Conservation (phyloP, 2,113 vertebrate genomes). For the Bubalus kerabau region DNA sequence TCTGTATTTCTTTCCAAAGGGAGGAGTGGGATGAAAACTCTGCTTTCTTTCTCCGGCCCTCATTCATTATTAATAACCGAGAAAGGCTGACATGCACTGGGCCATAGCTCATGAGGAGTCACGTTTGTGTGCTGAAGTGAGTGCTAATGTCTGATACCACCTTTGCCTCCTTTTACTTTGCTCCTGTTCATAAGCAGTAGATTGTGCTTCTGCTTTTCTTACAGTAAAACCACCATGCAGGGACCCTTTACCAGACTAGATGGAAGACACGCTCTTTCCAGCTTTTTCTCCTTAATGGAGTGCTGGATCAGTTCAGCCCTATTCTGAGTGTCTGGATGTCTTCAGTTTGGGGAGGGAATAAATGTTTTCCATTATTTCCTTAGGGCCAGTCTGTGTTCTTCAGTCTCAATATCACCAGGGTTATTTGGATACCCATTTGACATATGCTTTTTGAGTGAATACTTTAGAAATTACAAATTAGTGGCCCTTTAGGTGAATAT, state of each 20-base stretch:
- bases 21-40: neutral
- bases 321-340: neutral
- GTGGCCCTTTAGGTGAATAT: neutral
- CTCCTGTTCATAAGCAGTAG: neutral
- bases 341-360: neutral
- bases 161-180: neutral
- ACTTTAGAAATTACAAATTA: neutral
- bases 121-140: neutral
- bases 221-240: neutral
- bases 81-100: neutral
- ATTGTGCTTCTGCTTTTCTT: neutral
- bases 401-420: neutral
- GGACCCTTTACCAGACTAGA: neutral
- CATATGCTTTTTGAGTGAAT: neutral
- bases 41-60: neutral
- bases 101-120: neutral
- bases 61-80: neutral
- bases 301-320: neutral
- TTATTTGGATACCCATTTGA: too few relatives aligned
- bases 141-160: fast-evolving
- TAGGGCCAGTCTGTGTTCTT: neutral
- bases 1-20: neutral
- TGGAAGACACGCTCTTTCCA: neutral
- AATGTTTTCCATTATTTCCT: neutral
- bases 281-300: neutral